Evolutionary conservation across 2,888 invertebrate genomes (phyloP).

Genomic region (Hyppa rectilinea): DNA sequence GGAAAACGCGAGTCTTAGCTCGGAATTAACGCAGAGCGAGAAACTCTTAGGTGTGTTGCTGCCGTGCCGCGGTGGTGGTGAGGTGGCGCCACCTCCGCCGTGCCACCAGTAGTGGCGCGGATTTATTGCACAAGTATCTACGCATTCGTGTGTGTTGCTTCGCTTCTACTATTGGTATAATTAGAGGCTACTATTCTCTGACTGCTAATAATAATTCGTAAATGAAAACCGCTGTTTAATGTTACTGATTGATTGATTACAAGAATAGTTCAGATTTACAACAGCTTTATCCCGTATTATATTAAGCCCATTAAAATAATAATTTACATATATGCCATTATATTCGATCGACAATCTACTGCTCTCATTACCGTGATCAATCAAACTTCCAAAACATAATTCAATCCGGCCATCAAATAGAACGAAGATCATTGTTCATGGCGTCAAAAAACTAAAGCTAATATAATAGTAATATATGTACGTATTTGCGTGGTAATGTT

Average conservation of each 20-base stretch:
- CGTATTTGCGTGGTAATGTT: slow-evolving; percentile 52
- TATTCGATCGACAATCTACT: slow-evolving; percentile 13
- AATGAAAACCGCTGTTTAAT: slow-evolving; percentile 11
- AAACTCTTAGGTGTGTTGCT: slow-evolving; percentile 63
- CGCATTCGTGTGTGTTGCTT: slow-evolving; percentile 18
- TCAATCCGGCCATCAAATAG: slow-evolving; percentile 32
- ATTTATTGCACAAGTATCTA: slow-evolving; percentile 37
- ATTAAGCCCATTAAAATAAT: slow-evolving; percentile 27
- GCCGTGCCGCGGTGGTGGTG: slow-evolving; percentile 41
- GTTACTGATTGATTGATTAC: slow-evolving; percentile 32
- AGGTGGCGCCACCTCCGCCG: slow-evolving; percentile 15
- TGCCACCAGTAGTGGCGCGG: neutral
- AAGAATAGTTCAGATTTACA: slow-evolving; percentile 29
- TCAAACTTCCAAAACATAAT: slow-evolving; percentile 36
- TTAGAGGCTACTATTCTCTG: neutral
- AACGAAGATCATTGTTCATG: slow-evolving; percentile 29
- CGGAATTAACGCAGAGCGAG: slow-evolving; percentile 70
- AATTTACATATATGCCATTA: slow-evolving; percentile 32
- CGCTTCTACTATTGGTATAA: neutral
- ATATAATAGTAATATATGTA: slow-evolving; percentile 27
- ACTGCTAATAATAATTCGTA: neutral
- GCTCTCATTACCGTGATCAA: slow-evolving; percentile 38
- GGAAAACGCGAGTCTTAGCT: slow-evolving; percentile 73
- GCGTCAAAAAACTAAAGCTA: slow-evolving; percentile 50
- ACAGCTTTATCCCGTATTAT: slow-evolving; percentile 23